Evolutionary conservation across 2,888 invertebrate species (phyloP), one percentile per base, ranked within the genome.

Genomic region (Cenopis cana): DNA sequence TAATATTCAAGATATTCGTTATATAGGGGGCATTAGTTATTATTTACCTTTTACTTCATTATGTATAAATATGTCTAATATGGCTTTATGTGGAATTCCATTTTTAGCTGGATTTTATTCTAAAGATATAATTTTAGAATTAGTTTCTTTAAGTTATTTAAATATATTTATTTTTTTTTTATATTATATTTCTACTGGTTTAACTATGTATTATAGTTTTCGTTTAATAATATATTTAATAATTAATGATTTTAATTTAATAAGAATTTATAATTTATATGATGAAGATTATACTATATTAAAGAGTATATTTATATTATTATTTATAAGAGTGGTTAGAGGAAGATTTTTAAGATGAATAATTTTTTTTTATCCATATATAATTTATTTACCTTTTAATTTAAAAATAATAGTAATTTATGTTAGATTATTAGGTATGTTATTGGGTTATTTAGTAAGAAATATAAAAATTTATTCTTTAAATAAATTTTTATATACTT

Each of bases 1-100:
- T 77, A 94, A 95, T 91, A 91, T 82, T 80, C 96, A 96, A 85
- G 96, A 96, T 95, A 95, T 96, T 94, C 96, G 96, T 4, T 89
- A 79, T 86, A 94, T 95, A 78, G 94, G 95, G 0, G 85, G 91
- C 0, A 79, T 95, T 81, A 85, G 89, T 72, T 76, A 82, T 65
- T 87, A 87, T 81, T 87, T 94, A 79, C 95, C 95, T 78, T 85
- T 94, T 81, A 94, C 94, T 81, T 87, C 88, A 76, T 81, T 90
- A 79, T 94, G 93, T 89, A 91, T 95, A 86, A 93, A 93, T 90
- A 87, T 94, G 83, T 91, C 94, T 77, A 95, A 94, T 90, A 89
- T 95, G 80, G 88, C 95, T 78, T 94, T 95, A 87, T 94, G 94
- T 91, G 95, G 95, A 0, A 90, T 95, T 84, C 95, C 95, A 10